Conservation (phyloP, 2,888 invertebrate species). For the Apamea sordens region DNA sequence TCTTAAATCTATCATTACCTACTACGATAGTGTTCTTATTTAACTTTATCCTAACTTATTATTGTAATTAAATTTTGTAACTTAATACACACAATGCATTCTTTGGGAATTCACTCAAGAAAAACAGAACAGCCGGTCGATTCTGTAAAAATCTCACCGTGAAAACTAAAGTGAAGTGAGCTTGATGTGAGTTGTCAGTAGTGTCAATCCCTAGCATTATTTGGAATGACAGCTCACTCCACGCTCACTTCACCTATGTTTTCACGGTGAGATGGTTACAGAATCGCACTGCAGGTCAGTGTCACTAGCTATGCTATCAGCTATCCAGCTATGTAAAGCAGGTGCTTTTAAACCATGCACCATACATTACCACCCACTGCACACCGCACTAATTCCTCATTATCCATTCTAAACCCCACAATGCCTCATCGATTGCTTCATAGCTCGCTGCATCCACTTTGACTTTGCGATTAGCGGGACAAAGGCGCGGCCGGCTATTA, state of each 20-base stretch:
- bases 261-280: too few species aligned
- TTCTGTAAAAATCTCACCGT: too few species aligned
- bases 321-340: not conserved
- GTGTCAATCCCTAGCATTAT: too few species aligned
- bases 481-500: slow-evolving; percentile 29
- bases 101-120: not conserved
- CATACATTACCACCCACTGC: not conserved
- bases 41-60: not conserved
- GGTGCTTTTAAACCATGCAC: not conserved
- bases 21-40: not conserved
- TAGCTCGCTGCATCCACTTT: slow-evolving; percentile 40
- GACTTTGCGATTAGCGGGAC: slow-evolving; percentile 43
- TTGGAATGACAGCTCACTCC: too few species aligned
- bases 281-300: too few species aligned
- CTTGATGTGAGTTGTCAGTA: too few species aligned
- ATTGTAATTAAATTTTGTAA: not conserved
- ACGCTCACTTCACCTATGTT: too few species aligned
- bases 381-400: not conserved
- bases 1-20: not conserved
- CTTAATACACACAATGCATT: not conserved
- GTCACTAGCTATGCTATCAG: not conserved
- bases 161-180: too few species aligned
- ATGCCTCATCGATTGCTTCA: slow-evolving; percentile 34
- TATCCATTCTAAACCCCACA: slow-evolving; percentile 8
- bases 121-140: not conserved